phyloP scores from a whole-genome alignment of 1,140 invertebrate genomes.

The Caenorhabditis inopinata region DNA sequence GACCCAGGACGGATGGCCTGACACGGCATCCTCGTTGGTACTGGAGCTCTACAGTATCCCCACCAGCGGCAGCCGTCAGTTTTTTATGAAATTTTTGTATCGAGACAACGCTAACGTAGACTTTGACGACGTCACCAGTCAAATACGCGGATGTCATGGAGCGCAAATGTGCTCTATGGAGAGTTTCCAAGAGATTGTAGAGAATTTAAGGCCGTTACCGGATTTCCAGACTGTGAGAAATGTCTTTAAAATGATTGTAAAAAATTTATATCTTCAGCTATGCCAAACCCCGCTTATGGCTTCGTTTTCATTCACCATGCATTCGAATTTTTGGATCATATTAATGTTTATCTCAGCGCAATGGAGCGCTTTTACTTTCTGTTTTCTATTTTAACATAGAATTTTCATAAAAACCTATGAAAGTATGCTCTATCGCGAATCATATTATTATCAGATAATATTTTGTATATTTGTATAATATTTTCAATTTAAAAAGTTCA shows the following conservation, averaged over 20 bases:
- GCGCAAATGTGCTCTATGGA: not conserved
- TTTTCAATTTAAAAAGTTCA: too few species aligned
- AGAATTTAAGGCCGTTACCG: not conserved
- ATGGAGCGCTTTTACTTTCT: too few species aligned
- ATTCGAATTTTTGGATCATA: too few species aligned
- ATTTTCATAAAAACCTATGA: too few species aligned
- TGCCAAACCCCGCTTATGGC: not conserved
- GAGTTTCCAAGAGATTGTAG: not conserved
- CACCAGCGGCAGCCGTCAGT: not conserved
- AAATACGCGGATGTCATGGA: not conserved
- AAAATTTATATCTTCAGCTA: not conserved
- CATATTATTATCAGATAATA: too few species aligned
- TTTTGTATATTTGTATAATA: too few species aligned
- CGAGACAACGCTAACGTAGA: not conserved
- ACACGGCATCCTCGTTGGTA: not conserved
- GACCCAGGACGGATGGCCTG: not conserved
- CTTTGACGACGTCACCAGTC: not conserved
- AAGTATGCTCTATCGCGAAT: too few species aligned
- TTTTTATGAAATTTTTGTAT: not conserved
- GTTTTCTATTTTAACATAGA: too few species aligned
- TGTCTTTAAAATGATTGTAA: too few species aligned
- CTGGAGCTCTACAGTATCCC: slow-evolving; percentile 10
- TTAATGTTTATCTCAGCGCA: too few species aligned
- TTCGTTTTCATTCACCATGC: too few species aligned
- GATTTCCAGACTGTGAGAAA: not conserved